These are phyloP conservation scores for Drosophila pallidifrons DNA, from an alignment of 1,140 invertebrate genomes.

Conservation along the genomic window DNA sequence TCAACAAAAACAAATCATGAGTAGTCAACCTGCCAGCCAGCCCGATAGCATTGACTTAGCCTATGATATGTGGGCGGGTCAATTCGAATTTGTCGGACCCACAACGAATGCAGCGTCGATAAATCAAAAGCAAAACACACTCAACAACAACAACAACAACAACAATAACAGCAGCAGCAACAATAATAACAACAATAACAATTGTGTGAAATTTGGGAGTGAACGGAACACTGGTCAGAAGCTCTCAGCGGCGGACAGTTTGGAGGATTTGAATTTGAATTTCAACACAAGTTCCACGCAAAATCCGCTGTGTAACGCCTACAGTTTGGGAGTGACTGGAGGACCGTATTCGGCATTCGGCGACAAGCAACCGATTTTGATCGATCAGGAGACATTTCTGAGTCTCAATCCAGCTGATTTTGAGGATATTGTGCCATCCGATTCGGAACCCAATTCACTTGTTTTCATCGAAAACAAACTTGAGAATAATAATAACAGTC, in stretches of 20 bases:
- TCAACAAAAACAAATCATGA: slow-evolving; percentile 74
- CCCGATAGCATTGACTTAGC: slow-evolving; percentile 89
- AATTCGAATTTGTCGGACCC: slow-evolving; percentile 92
- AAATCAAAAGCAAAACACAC: slow-evolving; percentile 49
- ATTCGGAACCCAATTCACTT: slow-evolving; percentile 77
- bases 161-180: slow-evolving; percentile 47
- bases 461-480: slow-evolving; percentile 82
- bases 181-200: slow-evolving; percentile 40
- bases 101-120: slow-evolving; percentile 48
- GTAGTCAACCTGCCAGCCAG: slow-evolving; percentile 83
- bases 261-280: slow-evolving; percentile 83
- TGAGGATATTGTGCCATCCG: slow-evolving; percentile 83
- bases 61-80: slow-evolving; percentile 94
- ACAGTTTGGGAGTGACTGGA: slow-evolving; percentile 61
- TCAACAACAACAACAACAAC: slow-evolving; percentile 67
- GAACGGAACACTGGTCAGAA: slow-evolving; percentile 58
- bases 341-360: slow-evolving; percentile 53
- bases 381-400: slow-evolving; percentile 83
- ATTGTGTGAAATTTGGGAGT: slow-evolving; percentile 64
- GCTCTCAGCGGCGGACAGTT: slow-evolving; percentile 70
- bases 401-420: slow-evolving; percentile 84
- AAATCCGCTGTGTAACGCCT: slow-evolving; percentile 73
- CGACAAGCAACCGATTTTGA: slow-evolving; percentile 77
- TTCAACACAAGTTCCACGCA: slow-evolving; percentile 74
- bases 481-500: slow-evolving; percentile 66